Conservation (phyloP, 2,113 vertebrate genomes). For the Puntigrus tetrazona region DNA sequence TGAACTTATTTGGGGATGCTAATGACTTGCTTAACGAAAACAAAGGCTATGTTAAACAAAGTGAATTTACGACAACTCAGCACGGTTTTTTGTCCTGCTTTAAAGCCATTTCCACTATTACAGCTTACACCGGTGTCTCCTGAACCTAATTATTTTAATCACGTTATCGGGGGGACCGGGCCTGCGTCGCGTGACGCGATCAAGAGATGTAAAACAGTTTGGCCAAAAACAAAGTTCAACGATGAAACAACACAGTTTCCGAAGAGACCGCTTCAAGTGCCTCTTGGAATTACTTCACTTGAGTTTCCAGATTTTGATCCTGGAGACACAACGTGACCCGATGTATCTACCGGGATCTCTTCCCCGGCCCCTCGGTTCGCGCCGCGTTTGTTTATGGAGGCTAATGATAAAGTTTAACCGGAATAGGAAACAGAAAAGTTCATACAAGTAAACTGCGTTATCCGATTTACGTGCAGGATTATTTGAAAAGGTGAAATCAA, state of each 20-base stretch:
- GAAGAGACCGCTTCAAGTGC: conserved; percentile 85
- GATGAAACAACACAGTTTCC: conserved; percentile 83
- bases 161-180: not conserved
- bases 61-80: conserved; percentile 73
- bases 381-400: conserved; percentile 16
- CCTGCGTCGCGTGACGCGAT: conserved; percentile 22
- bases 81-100: conserved; percentile 74
- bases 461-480: not conserved
- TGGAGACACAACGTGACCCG: conserved; percentile 58
- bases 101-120: conserved; percentile 70
- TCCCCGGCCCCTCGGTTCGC: conserved; percentile 24
- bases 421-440: conserved; percentile 30
- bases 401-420: conserved; percentile 1
- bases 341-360: conserved; percentile 53
- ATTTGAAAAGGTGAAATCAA: conserved; percentile 82
- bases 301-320: conserved; percentile 79
- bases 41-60: conserved; percentile 81
- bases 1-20: conserved; percentile 83
- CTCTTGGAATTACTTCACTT: conserved; percentile 85
- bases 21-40: conserved; percentile 83
- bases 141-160: conserved; percentile 45
- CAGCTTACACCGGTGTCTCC: conserved; percentile 52
- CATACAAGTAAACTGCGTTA: conserved; percentile 17
- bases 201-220: conserved; percentile 11
- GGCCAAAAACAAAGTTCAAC: conserved; percentile 71